These are phyloP conservation scores for Zalophus californianus DNA, from an alignment of 2,797 vertebrate genomes.

Conservation along the genomic window DNA sequence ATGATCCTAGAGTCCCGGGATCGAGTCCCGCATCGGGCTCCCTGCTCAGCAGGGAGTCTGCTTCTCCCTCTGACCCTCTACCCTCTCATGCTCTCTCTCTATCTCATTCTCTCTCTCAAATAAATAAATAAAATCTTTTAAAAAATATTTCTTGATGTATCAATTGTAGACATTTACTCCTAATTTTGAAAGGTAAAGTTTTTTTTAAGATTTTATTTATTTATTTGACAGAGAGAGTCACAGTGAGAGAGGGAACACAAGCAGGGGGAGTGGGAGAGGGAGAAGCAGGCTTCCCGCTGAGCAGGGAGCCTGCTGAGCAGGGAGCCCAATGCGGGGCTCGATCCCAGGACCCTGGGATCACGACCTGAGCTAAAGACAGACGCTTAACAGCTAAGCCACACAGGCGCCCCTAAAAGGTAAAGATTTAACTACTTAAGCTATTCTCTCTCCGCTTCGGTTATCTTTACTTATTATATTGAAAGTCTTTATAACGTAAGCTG, in stretches of 20 bases:
- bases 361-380: background rate
- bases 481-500: background rate
- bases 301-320: background rate
- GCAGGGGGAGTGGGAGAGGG: background rate
- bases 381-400: background rate
- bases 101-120: no score
- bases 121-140: no score
- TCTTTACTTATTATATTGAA: background rate
- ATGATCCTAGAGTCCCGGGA: no score
- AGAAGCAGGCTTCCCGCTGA: background rate
- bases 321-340: background rate
- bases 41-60: no score
- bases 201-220: background rate
- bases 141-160: background rate
- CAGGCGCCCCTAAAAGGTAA: background rate
- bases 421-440: constrained; percentile 11
- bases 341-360: background rate
- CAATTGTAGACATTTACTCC: no score
- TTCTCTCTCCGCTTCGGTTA: background rate
- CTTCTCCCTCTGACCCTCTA: no score
- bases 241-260: background rate
- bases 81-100: no score
- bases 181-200: no score
- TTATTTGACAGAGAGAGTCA: background rate
- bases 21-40: no score